Percentiles rank a stretch among this genome's conserved stretches.
phyloP scores from a whole-genome alignment of 2,888 invertebrate genomes.

The Melanostoma scalare region DNA sequence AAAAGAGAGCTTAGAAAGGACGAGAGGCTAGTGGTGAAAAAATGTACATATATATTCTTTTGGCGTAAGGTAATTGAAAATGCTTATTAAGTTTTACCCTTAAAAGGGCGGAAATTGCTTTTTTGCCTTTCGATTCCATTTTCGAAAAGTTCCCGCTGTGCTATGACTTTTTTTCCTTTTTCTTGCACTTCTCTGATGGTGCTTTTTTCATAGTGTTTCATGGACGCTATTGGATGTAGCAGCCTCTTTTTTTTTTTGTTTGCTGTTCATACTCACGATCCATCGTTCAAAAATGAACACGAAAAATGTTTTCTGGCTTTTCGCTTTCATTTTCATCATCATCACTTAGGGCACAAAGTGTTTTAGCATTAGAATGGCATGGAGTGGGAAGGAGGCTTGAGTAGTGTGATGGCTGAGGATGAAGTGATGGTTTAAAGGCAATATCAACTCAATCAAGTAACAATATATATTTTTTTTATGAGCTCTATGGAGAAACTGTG shows the following conservation, averaged over 20 bases:
- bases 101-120: constrained; percentile 74
- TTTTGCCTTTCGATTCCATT: constrained; percentile 73
- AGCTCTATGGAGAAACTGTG: constrained; percentile 5
- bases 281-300: constrained; percentile 56
- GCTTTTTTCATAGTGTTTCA: constrained; percentile 14
- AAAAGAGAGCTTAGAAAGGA: constrained; percentile 53
- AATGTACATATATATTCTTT: constrained; percentile 37
- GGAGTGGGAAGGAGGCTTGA: no score
- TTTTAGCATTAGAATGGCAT: constrained; percentile 31
- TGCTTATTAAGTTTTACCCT: constrained; percentile 74
- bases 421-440: background rate
- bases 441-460: constrained; percentile 42
- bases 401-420: background rate
- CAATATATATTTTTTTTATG: constrained; percentile 24
- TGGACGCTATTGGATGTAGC: constrained; percentile 15
- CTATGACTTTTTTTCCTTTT: constrained; percentile 14
- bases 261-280: constrained; percentile 37
- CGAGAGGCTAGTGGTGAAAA: constrained; percentile 26
- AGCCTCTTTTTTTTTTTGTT: constrained; percentile 12
- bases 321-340: constrained; percentile 59
- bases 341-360: constrained; percentile 57
- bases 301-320: constrained; percentile 62
- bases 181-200: constrained; percentile 49
- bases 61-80: constrained; percentile 74
- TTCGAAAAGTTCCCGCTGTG: constrained; percentile 49